phyloP scores from a whole-genome alignment of 2,113 vertebrate species.

The Anoplopoma fimbria region DNA sequence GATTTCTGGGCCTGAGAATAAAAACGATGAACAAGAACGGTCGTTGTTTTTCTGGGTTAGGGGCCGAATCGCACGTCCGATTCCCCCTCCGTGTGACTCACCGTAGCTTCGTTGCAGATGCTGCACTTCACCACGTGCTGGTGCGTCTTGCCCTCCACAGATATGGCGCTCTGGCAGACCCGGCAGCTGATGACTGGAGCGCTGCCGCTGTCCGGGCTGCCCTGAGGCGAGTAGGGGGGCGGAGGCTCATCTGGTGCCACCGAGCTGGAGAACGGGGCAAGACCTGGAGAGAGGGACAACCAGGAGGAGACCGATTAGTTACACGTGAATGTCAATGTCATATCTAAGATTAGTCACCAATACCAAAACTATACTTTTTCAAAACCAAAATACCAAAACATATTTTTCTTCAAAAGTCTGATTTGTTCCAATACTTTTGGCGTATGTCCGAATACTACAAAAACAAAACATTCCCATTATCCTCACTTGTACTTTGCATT shows the following conservation, averaged over 20 bases:
- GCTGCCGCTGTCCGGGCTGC: slow-evolving; percentile 76
- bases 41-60: too few species aligned
- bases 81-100: slow-evolving; percentile 36
- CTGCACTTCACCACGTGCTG: slow-evolving; percentile 84
- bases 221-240: slow-evolving; percentile 73
- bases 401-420: too few species aligned
- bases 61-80: too few species aligned
- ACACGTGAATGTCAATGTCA: too few species aligned
- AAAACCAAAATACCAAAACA: too few species aligned
- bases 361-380: too few species aligned
- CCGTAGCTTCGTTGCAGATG: slow-evolving; percentile 84
- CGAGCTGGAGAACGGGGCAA: slow-evolving; percentile 56
- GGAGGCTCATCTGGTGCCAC: slow-evolving; percentile 58
- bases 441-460: too few species aligned
- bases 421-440: too few species aligned
- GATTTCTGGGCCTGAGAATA: too few species aligned
- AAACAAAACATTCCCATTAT: too few species aligned
- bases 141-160: slow-evolving; percentile 82
- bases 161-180: slow-evolving; percentile 82
- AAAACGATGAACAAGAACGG: too few species aligned
- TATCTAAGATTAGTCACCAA: background rate
- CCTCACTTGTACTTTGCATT: too few species aligned
- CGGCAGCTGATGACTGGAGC: slow-evolving; percentile 80
- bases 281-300: slow-evolving; percentile 39
- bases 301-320: background rate